These are phyloP conservation scores for Orgyia antiqua DNA, from an alignment of 2,888 invertebrate genomes.

Conservation along the genomic window DNA sequence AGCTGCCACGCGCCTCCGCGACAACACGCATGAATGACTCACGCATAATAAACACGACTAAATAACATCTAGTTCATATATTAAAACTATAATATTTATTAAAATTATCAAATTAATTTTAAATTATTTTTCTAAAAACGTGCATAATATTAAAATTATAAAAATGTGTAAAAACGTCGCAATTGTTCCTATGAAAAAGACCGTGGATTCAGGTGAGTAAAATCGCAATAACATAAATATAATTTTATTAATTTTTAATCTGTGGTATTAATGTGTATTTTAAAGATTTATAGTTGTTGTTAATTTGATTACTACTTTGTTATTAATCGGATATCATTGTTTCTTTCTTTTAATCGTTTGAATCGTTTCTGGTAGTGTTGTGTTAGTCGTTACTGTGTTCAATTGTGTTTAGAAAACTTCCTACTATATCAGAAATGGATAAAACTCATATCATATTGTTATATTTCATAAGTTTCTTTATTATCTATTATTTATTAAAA, in stretches of 20 bases:
- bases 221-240: neutral
- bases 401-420: slow-evolving; percentile 9
- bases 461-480: slow-evolving; percentile 4
- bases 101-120: neutral
- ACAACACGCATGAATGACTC: slow-evolving; percentile 13
- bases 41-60: slow-evolving; percentile 18
- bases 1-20: slow-evolving; percentile 23
- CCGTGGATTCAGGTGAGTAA: slow-evolving; percentile 47
- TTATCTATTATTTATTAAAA: slow-evolving; percentile 5
- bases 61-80: slow-evolving; percentile 9
- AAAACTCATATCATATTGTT: slow-evolving; percentile 1
- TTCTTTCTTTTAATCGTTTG: slow-evolving; percentile 9
- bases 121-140: slow-evolving; percentile 2
- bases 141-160: slow-evolving; percentile 21
- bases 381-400: slow-evolving; percentile 9
- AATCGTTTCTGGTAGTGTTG: slow-evolving; percentile 16
- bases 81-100: slow-evolving; percentile 3
- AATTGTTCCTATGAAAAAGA: slow-evolving; percentile 49
- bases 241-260: neutral
- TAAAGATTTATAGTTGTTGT: slow-evolving; percentile 2
- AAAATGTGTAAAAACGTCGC: slow-evolving; percentile 61
- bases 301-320: slow-evolving; percentile 4
- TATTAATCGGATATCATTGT: slow-evolving; percentile 8
- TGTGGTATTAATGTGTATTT: neutral
- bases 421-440: slow-evolving; percentile 11